Conservation (phyloP, 2,888 invertebrate species). For the Cephus nigrinus region DNA sequence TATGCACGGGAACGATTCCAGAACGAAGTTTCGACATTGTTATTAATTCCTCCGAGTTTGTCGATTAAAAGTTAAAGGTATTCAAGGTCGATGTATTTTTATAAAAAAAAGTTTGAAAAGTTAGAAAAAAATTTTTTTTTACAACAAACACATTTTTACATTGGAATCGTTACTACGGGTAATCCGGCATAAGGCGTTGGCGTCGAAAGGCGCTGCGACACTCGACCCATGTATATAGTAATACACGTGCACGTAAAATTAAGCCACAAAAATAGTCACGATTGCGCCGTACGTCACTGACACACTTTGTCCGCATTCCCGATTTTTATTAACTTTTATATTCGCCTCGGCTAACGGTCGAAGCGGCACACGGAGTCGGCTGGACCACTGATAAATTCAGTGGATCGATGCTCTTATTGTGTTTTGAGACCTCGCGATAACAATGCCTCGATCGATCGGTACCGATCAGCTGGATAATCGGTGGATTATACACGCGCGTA, state of each 20-base stretch:
- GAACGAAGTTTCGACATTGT: not conserved
- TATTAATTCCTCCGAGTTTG: not conserved
- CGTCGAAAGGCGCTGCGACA: not conserved
- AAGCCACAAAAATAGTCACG: conserved; percentile 1
- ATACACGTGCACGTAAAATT: not conserved
- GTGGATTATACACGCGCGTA: conserved; percentile 42
- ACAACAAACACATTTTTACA: not conserved
- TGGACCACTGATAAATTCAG: conserved; percentile 36
- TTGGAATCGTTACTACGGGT: not conserved
- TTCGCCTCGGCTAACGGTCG: conserved; percentile 9
- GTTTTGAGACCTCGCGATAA: conserved; percentile 24
- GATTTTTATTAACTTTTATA: conserved; percentile 11
- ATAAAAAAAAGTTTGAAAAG: not conserved
- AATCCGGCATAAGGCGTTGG: not conserved
- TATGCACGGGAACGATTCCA: not conserved
- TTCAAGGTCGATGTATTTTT: not conserved
- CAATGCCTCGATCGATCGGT: conserved; percentile 35
- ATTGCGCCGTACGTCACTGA: conserved; percentile 4
- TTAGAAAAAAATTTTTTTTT: not conserved
- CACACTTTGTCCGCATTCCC: conserved; percentile 14
- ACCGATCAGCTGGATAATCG: conserved; percentile 51
- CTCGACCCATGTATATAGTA: not conserved
- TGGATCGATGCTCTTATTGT: conserved; percentile 31
- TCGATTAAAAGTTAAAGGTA: not conserved
- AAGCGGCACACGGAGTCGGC: not conserved